These are phyloP conservation scores for Tonatia bakeri DNA, from an alignment of 2,113 vertebrate species.

Conservation along the genomic window DNA sequence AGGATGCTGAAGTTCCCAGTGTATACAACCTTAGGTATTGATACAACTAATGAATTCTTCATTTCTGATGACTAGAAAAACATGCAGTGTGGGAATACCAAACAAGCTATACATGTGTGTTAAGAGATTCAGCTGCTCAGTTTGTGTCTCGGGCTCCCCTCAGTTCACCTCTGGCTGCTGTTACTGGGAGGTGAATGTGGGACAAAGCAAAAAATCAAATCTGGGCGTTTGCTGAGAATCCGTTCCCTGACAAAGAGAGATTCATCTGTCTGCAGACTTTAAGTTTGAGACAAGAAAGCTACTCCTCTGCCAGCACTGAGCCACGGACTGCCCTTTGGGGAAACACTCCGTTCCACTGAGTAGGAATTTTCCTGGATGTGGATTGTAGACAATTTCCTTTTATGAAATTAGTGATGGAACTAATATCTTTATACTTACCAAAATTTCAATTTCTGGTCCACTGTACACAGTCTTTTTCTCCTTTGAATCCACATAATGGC, in stretches of 20 bases:
- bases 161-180: neutral
- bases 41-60: neutral
- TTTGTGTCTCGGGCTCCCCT: neutral
- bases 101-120: neutral
- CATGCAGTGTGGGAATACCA: neutral
- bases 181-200: neutral
- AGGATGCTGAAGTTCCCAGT: neutral
- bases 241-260: neutral
- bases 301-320: neutral
- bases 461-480: neutral
- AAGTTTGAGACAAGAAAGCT: neutral
- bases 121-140: neutral
- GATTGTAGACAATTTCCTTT: neutral
- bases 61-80: neutral
- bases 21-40: neutral
- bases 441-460: neutral
- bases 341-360: neutral
- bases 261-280: neutral
- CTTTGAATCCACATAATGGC: neutral
- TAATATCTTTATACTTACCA: neutral
- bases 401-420: neutral
- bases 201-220: neutral
- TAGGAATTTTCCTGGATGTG: neutral
- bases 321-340: neutral
- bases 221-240: neutral